Evolutionary conservation across 2,888 invertebrate genomes (phyloP), one percentile per base, ranked within the genome.

Genomic region (Tachystola acroxantha): DNA sequence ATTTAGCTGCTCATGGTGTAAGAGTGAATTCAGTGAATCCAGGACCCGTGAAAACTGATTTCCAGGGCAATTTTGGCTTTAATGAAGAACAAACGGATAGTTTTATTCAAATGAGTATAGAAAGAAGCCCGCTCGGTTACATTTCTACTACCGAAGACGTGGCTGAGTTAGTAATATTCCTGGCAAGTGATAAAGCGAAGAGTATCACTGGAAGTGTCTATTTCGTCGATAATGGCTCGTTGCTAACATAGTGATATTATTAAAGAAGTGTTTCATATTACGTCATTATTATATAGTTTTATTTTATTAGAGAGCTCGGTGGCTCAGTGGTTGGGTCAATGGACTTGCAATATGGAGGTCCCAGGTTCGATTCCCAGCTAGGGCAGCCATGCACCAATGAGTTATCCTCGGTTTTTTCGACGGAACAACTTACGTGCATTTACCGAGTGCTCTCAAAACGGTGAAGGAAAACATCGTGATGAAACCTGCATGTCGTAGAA

Each of bases 21-120:
- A 71, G 92, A 27, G 92, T 92, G 0, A 93, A 93, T 61, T 79
- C 89, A 37, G 91, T 92, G 1, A 90, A 90, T 58, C 93, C 93
- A 24, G 93, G 93, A 12, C 92, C 92, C 0, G 87, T 91, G 4
- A 92, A 30, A 10, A 46, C 51, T 1, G 42, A 47, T 16, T 25
- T 48, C 1, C 31, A 40, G 4, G 11, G 24, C 7, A 22, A 20
- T 11, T 16, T 26, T 1, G 33, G 34, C 1, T 24, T 38, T 14
- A 30, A 20, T 34, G 24, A 32, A 10, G 24, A 16, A 7, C 20
- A 34, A 7, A 24, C 12, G 1, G 37, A 37, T 11, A 6, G 16
- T 16, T 4, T 37, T 3, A 10, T 37, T 20, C 20, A 35, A 20
- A 25, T 20, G 10, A 14, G 29, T 11, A 14, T 4, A 2, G 14